Conservation (phyloP, 2,888 invertebrate species). For the Diarsia rubi region DNA sequence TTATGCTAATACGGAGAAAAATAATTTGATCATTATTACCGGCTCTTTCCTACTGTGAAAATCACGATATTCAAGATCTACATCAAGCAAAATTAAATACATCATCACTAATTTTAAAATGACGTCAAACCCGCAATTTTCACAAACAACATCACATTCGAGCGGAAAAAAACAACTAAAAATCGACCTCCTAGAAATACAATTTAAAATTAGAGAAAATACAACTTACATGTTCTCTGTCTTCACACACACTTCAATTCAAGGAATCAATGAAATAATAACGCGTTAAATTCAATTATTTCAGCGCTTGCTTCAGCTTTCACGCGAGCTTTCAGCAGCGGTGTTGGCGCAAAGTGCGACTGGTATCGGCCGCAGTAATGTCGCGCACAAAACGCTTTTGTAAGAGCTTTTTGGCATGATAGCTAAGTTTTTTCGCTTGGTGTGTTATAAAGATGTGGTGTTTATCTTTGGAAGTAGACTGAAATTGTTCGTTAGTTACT, state of each 20-base stretch:
- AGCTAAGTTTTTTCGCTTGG: neutral
- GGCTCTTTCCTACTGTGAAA: rapidly evolving
- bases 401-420: slow-evolving; percentile 32
- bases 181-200: neutral
- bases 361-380: slow-evolving; percentile 86
- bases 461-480: neutral
- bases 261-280: slow-evolving; percentile 47
- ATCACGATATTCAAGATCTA: neutral
- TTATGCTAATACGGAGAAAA: neutral
- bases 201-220: slow-evolving; percentile 5
- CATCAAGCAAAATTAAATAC: neutral
- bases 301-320: slow-evolving; percentile 67
- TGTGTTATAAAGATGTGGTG: neutral
- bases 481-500: neutral
- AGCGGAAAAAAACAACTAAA: slow-evolving; percentile 6
- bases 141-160: slow-evolving; percentile 29
- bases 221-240: slow-evolving; percentile 50
- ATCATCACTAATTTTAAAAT: neutral
- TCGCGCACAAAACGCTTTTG: slow-evolving; percentile 77
- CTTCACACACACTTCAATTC: slow-evolving; percentile 56
- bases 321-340: slow-evolving; percentile 74
- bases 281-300: slow-evolving; percentile 61
- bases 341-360: slow-evolving; percentile 85
- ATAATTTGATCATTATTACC: rapidly evolving
- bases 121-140: slow-evolving; percentile 25